Conservation (phyloP, 2,113 vertebrate species). For the Stercorarius parasiticus region DNA sequence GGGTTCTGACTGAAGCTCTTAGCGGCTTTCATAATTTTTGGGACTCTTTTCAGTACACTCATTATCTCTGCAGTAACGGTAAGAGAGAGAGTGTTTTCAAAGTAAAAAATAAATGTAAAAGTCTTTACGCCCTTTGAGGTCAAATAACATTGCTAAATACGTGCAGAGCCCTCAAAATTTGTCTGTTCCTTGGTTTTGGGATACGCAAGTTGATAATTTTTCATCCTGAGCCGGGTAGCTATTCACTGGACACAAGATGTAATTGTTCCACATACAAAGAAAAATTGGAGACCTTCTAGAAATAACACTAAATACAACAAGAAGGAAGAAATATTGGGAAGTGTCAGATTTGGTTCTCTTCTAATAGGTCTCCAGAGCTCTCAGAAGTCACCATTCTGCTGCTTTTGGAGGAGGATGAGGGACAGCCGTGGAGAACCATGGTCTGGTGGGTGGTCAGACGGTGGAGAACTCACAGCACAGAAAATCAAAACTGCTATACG, state of each 20-base stretch:
- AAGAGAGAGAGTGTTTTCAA: not conserved
- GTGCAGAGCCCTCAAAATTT: not conserved
- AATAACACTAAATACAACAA: not conserved
- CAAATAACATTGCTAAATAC: not conserved
- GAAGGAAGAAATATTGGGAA: not conserved
- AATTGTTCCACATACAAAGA: not conserved
- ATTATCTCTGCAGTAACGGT: not conserved
- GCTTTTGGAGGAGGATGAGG: not conserved
- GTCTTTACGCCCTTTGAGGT: not conserved
- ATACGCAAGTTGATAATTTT: not conserved
- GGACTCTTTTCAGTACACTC: not conserved
- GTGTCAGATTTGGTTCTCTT: not conserved
- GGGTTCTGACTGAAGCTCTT: not conserved
- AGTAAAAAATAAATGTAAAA: not conserved
- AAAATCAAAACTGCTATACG: not conserved
- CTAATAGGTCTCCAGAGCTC: not conserved
- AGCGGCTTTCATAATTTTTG: not conserved
- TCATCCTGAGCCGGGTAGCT: not conserved
- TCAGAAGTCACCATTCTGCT: not conserved
- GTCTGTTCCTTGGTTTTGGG: not conserved
- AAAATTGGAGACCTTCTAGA: not conserved
- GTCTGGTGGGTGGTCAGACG: not conserved
- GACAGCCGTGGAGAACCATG: not conserved
- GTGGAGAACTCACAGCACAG: not conserved
- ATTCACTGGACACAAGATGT: fast-evolving